phyloP scores from a whole-genome alignment of 92 coral and sea anemone genomes.

The Paramuricea clavata region DNA sequence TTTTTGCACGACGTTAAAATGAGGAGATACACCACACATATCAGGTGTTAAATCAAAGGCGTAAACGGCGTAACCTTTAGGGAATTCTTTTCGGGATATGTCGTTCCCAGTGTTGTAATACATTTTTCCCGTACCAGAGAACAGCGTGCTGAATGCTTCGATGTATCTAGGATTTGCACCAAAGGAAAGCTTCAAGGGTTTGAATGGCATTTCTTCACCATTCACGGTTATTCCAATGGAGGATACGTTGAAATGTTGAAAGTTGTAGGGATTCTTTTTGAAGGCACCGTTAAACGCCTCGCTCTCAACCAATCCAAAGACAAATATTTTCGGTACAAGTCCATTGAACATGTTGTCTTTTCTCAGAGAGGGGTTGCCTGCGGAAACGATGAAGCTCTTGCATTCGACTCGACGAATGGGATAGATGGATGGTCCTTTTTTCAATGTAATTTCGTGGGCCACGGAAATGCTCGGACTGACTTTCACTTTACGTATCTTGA shows the following conservation, averaged over 20 bases:
- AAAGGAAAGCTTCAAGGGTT: neutral
- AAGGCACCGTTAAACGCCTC: neutral
- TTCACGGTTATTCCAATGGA: neutral
- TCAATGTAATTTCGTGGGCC: neutral
- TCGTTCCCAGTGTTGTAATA: neutral
- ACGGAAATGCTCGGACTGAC: neutral
- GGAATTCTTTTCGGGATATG: neutral
- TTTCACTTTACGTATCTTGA: constrained; percentile 26
- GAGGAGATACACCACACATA: constrained; percentile 19
- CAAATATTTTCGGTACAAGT: neutral
- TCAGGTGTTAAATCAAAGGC: constrained; percentile 29
- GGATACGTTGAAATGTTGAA: neutral
- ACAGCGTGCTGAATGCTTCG: neutral
- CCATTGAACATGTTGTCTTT: constrained; percentile 3
- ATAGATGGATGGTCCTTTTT: constrained; percentile 6
- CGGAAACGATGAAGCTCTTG: neutral
- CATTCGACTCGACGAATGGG: constrained; percentile 28
- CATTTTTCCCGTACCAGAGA: too few relatives aligned
- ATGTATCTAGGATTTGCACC: neutral
- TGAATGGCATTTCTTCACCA: neutral
- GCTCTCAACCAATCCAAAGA: neutral
- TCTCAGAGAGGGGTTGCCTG: constrained; percentile 7
- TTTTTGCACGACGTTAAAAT: constrained; percentile 12
- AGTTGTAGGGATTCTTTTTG: neutral
- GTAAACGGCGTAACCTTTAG: neutral